Evolutionary conservation across 1,140 invertebrate species (phyloP).

Genomic region (Ditylenchus dipsaci): DNA sequence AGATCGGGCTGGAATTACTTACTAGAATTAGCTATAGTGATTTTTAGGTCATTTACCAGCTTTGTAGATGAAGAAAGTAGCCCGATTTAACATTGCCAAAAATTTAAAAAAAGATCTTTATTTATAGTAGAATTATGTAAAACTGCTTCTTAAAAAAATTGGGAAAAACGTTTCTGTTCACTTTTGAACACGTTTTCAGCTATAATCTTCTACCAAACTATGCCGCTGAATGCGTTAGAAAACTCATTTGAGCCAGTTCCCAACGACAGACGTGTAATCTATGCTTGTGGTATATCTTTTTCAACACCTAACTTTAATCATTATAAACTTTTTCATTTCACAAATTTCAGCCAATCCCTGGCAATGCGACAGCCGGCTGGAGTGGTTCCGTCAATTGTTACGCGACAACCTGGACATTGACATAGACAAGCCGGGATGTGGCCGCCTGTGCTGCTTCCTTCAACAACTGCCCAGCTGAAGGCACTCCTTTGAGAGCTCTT

Average conservation of each 20-base stretch:
- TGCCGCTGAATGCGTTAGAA: conserved; percentile 52
- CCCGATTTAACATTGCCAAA: no score
- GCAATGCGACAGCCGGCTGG: conserved; percentile 51
- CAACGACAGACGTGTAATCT: conserved; percentile 56
- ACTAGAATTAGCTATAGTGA: no score
- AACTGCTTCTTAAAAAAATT: no score
- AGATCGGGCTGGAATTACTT: no score
- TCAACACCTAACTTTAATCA: not conserved
- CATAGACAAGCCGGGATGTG: conserved; percentile 57
- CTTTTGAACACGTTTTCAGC: conserved; percentile 30
- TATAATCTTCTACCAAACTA: conserved; percentile 57
- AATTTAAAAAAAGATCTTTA: no score
- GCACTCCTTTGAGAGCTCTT: conserved; percentile 47
- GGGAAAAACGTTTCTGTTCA: no score
- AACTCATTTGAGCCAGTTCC: conserved; percentile 50
- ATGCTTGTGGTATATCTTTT: conserved; percentile 50
- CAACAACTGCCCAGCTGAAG: conserved; percentile 52
- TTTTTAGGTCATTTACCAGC: no score
- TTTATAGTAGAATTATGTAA: no score
- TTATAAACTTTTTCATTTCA: not conserved
- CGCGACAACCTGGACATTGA: conserved; percentile 57
- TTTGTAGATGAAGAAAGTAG: no score
- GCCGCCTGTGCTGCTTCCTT: conserved; percentile 40
- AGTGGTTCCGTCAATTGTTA: conserved; percentile 56
- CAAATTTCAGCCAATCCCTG: conserved; percentile 52